These are phyloP conservation scores for Sanderia malayensis DNA, from an alignment of 30 jellyfish, hydroid and myxozoan genomes.

Conservation along the genomic window DNA sequence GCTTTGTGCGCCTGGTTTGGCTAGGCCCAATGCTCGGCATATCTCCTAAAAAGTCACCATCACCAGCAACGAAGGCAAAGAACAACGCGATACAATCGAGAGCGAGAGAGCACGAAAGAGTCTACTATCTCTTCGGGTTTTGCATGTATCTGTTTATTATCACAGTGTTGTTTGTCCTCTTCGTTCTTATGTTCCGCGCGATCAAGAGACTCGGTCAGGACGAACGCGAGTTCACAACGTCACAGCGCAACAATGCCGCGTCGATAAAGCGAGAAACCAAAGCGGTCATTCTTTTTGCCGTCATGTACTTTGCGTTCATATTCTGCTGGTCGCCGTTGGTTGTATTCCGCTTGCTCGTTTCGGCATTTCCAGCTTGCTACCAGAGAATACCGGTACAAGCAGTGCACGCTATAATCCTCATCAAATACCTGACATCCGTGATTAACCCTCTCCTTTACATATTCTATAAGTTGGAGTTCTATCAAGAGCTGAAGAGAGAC, in stretches of 20 bases:
- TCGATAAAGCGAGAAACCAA: slow-evolving; percentile 46
- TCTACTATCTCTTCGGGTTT: slow-evolving; percentile 25
- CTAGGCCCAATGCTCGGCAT: slow-evolving; percentile 27
- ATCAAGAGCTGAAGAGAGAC: slow-evolving; percentile 48
- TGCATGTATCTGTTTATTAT: slow-evolving; percentile 33
- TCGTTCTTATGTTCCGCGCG: slow-evolving; percentile 53
- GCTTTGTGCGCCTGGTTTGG: slow-evolving; percentile 56
- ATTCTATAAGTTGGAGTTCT: slow-evolving; percentile 49
- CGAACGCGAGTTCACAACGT: slow-evolving; percentile 56
- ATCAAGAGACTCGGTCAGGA: slow-evolving; percentile 50
- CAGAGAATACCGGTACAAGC: slow-evolving; percentile 7
- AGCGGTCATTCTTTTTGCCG: slow-evolving; percentile 54
- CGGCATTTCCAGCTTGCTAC: slow-evolving; percentile 24
- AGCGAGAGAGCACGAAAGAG: slow-evolving; percentile 18
- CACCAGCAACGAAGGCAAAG: neutral
- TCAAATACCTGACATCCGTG: slow-evolving; percentile 52
- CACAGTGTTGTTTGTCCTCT: slow-evolving; percentile 27
- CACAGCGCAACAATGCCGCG: slow-evolving; percentile 24
- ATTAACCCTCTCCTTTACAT: slow-evolving; percentile 49
- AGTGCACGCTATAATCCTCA: slow-evolving; percentile 33
- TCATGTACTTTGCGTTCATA: slow-evolving; percentile 50
- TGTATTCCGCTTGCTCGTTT: slow-evolving; percentile 39
- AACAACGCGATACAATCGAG: neutral
- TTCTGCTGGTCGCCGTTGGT: slow-evolving; percentile 74
- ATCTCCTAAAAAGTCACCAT: neutral